Conservation (phyloP, 2,888 invertebrate species). For the Globia sparganii region DNA sequence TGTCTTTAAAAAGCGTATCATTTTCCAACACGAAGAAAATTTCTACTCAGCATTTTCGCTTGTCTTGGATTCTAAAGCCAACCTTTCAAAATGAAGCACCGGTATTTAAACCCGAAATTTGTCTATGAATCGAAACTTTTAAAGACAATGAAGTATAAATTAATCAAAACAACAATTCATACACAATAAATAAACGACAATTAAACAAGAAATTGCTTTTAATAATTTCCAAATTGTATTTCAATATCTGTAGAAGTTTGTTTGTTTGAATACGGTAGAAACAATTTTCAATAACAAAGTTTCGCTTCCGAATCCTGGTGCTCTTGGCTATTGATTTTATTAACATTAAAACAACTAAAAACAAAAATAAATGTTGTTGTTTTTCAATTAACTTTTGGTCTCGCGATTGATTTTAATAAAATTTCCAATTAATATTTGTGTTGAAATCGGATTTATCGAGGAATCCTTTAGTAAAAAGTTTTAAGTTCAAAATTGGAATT, state of each 20-base stretch:
- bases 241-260: constrained; percentile 60
- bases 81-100: neutral
- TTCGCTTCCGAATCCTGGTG: constrained; percentile 30
- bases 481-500: neutral
- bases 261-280: constrained; percentile 56
- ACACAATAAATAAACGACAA: constrained; percentile 53
- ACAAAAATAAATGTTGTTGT: constrained; percentile 52
- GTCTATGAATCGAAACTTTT: constrained; percentile 5
- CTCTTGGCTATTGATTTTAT: constrained; percentile 47
- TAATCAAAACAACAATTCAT: constrained; percentile 26
- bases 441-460: constrained; percentile 8
- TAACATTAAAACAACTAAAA: constrained; percentile 48
- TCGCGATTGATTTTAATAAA: constrained; percentile 36
- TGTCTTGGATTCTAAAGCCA: neutral
- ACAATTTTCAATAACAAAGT: constrained; percentile 56
- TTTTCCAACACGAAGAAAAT: neutral
- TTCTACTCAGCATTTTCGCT: neutral
- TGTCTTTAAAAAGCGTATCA: neutral
- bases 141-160: constrained; percentile 34
- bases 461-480: neutral
- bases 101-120: constrained; percentile 5
- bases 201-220: constrained; percentile 56
- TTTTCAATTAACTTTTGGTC: constrained; percentile 41
- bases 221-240: constrained; percentile 63
- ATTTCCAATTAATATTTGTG: constrained; percentile 18